Evolutionary conservation across 2,797 vertebrate genomes (phyloP), one percentile per base, ranked within the genome.

Genomic region (Sebastes dallii): DNA sequence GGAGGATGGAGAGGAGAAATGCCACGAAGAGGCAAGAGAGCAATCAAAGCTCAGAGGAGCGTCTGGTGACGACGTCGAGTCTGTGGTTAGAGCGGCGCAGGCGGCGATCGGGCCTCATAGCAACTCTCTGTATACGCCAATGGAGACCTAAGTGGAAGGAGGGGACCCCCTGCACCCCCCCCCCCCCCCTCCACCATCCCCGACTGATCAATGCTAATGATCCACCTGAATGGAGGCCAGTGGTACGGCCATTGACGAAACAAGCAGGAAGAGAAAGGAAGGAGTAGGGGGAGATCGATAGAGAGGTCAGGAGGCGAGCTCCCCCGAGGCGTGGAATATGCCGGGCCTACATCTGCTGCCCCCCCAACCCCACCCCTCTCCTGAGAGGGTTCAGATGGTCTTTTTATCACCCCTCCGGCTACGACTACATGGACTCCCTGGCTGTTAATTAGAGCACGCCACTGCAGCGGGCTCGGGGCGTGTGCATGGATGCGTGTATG

Each of bases 401-500:
- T 94, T 94, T 95, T 94, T 91, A 94, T 93, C 92, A 89, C 86
- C 86, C 87, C 34, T 72, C 78, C 4, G 81, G 92, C 90, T 87
- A 83, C 66, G 20, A 62, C 79, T 91, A 92, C 89, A 93, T 78
- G 83, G 83, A 94, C 90, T 93, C 86, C 82, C 89, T 87, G 72
- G 85, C 84, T 92, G 89, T 92, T 94, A 94, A 94, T 93, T 91
- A 93, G 79, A 89, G 83, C 85, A 76, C 71, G 68, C 72, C 75
- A 81, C 83, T 81, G 88, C 89, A 85, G 82, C 22, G 46, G 72
- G 68, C 77, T 83, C 11, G n/a, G 64, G 71, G 77, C 20, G 16
- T 74, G 80, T 55, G 68, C 16, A 24, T 50, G 46, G 22, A 2
- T 27, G 30, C 13, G 30, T 46, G 36, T 74, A 24, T 71, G 54